phyloP scores from a whole-genome alignment of 35 echinoderm and acorn worm species.

The Heliocidaris tuberculata region DNA sequence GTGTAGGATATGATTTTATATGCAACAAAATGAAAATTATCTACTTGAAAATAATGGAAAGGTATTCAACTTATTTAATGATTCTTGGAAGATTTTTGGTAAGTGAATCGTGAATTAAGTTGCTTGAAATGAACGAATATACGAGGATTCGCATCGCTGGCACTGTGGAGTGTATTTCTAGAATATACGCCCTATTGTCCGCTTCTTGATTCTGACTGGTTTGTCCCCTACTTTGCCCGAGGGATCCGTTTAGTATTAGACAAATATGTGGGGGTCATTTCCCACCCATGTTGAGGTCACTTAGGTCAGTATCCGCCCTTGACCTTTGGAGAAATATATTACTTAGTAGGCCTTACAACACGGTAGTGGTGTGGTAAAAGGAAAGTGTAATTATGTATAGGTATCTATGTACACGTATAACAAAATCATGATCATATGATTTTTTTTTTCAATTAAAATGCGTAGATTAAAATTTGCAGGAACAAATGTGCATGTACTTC shows the following conservation, averaged over 20 bases:
- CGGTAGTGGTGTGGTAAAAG: background rate
- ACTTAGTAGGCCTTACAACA: background rate
- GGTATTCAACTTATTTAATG: too few species aligned
- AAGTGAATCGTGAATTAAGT: too few species aligned
- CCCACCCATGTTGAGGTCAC: slow-evolving; percentile 38
- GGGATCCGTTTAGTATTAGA: background rate
- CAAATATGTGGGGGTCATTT: slow-evolving; percentile 33
- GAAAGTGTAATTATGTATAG: background rate
- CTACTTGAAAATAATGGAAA: too few species aligned
- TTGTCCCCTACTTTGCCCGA: background rate
- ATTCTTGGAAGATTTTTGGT: too few species aligned
- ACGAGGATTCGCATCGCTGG: too few species aligned
- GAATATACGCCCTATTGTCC: background rate
- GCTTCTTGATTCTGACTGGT: background rate
- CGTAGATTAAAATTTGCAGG: too few species aligned
- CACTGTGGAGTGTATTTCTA: too few species aligned
- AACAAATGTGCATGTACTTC: too few species aligned
- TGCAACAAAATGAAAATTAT: too few species aligned
- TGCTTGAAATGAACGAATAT: too few species aligned
- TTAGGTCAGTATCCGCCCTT: slow-evolving; percentile 25
- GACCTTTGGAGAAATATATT: slow-evolving; percentile 7
- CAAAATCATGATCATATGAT: background rate
- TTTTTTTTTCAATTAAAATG: background rate
- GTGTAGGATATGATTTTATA: too few species aligned
- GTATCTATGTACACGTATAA: background rate